A percentile compares a stretch with the other conserved stretches of the same genome.
Evolutionary conservation across 2,113 vertebrate species (phyloP).

Genomic region (Cnemophilus loriae): DNA sequence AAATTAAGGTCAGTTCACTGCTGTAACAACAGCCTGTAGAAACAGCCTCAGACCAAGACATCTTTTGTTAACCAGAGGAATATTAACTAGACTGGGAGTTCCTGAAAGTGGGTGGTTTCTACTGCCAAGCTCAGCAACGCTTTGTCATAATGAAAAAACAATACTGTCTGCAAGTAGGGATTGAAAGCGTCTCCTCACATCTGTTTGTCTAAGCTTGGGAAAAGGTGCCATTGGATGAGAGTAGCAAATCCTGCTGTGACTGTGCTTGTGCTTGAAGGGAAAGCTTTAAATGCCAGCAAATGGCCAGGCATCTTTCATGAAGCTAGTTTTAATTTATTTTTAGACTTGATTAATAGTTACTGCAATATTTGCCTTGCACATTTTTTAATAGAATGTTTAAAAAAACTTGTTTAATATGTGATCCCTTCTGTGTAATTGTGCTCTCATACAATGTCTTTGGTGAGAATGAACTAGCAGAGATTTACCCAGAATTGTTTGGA

Average conservation of each 20-base stretch:
- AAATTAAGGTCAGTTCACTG: not conserved
- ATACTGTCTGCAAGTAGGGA: conserved; percentile 43
- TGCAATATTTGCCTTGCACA: conserved; percentile 33
- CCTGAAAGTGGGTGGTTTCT: conserved; percentile 52
- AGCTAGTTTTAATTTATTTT: conserved; percentile 52
- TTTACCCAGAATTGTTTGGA: conserved; percentile 56
- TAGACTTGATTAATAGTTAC: conserved; percentile 32
- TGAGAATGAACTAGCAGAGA: conserved; percentile 55
- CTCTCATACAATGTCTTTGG: not conserved
- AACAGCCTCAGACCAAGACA: not conserved
- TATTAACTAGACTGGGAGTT: conserved; percentile 5
- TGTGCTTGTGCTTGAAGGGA: conserved; percentile 45
- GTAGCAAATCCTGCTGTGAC: conserved; percentile 44
- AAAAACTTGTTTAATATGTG: not conserved
- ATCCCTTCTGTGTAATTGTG: conserved; percentile 2
- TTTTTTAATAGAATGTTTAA: conserved; percentile 23
- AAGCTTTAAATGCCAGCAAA: conserved; percentile 7
- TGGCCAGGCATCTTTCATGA: not conserved
- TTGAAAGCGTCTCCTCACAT: conserved; percentile 40
- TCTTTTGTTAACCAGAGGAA: not conserved
- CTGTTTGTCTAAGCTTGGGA: conserved; percentile 30
- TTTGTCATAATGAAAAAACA: conserved; percentile 58
- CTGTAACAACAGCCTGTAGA: not conserved
- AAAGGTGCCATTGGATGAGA: conserved; percentile 28
- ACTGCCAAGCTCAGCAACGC: not conserved